A percentile compares a stretch with the other conserved stretches of the same genome.
phyloP scores from a whole-genome alignment of 2,888 invertebrate species.

The Euclidia mi region DNA sequence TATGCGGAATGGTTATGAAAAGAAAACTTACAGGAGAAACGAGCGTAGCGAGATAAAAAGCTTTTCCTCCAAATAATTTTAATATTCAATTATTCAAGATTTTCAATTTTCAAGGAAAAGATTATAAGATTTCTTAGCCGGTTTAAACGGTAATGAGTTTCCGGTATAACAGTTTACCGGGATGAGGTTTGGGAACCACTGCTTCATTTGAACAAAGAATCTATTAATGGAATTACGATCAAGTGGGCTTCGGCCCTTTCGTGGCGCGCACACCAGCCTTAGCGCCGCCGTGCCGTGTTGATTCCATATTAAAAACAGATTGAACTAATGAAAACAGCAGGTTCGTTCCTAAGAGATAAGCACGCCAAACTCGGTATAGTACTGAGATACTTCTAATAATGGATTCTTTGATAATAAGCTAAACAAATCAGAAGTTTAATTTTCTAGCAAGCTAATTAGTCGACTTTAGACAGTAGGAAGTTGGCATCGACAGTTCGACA shows the following conservation, averaged over 20 bases:
- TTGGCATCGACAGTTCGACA: not conserved
- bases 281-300: constrained; percentile 48
- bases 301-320: constrained; percentile 52
- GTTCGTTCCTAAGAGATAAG: constrained; percentile 26
- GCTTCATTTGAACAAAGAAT: constrained; percentile 71
- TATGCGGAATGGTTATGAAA: constrained; percentile 32
- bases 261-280: constrained; percentile 28
- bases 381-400: too few relatives aligned
- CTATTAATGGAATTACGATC: constrained; percentile 70
- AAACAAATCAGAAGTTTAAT: not conserved
- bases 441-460: constrained; percentile 12
- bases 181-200: constrained; percentile 72
- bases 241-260: constrained; percentile 54
- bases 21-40: constrained; percentile 41
- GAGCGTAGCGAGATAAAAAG: constrained; percentile 58
- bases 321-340: constrained; percentile 49
- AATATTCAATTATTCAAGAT: constrained; percentile 86
- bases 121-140: constrained; percentile 86
- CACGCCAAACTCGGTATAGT: too few relatives aligned
- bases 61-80: constrained; percentile 71
- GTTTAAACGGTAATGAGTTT: constrained; percentile 87
- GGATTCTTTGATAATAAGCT: too few relatives aligned
- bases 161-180: constrained; percentile 82
- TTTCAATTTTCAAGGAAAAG: constrained; percentile 84
- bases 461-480: constrained; percentile 1